Conservation (phyloP, 2,888 invertebrate genomes). For the Nematopogon swammerdamellus region DNA sequence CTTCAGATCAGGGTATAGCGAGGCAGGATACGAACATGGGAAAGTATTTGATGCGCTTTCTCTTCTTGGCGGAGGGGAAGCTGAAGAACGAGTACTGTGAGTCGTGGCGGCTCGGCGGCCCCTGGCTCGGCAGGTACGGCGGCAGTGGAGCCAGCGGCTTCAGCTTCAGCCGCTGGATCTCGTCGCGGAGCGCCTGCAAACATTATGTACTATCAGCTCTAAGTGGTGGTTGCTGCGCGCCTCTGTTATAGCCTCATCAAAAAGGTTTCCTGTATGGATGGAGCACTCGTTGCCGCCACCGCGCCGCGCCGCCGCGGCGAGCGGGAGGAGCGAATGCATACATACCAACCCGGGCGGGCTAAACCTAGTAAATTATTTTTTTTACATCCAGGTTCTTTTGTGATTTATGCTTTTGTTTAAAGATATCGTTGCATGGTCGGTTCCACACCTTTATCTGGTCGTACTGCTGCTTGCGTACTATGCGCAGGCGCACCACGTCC, state of each 20-base stretch:
- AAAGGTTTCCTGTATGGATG: neutral
- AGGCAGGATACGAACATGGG: conserved; percentile 42
- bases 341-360: no score
- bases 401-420: no score
- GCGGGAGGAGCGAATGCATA: no score
- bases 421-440: no score
- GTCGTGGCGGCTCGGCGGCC: conserved; percentile 14
- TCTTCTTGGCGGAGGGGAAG: conserved; percentile 18
- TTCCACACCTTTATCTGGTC: conserved; percentile 54
- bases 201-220: no score
- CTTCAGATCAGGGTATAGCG: conserved; percentile 17
- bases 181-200: conserved; percentile 28
- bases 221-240: no score
- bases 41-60: conserved; percentile 28
- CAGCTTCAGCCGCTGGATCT: conserved; percentile 28
- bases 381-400: no score
- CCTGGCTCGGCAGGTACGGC: conserved; percentile 7
- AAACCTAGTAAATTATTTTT: no score
- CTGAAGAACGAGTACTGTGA: conserved; percentile 26
- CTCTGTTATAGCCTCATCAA: no score
- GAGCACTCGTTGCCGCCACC: neutral
- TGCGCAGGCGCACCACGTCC: conserved; percentile 41
- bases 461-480: conserved; percentile 38
- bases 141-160: conserved; percentile 27
- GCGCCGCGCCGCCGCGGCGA: neutral